phyloP scores from a whole-genome alignment of 2,797 vertebrate species.

The Echeneis naucrates region DNA sequence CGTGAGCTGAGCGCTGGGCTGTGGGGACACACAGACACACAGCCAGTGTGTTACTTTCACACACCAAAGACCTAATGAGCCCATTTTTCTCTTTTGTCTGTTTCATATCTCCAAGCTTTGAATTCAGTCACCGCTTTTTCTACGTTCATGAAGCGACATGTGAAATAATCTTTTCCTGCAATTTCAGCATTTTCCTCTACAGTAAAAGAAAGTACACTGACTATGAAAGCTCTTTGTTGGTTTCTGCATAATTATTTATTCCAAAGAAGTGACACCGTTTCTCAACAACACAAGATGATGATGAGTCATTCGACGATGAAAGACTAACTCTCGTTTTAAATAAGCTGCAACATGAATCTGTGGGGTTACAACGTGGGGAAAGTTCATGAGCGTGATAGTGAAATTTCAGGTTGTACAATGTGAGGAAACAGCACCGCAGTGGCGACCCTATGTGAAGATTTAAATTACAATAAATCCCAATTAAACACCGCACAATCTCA shows the following conservation, averaged over 20 bases:
- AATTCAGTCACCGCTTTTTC: not conserved
- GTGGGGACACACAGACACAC: conserved; percentile 49
- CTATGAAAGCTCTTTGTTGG: not conserved
- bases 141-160: not conserved
- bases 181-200: not conserved
- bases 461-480: no score
- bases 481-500: not conserved
- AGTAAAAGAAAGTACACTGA: not conserved
- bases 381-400: no score
- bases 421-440: no score
- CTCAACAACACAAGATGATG: conserved; percentile 22
- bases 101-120: not conserved
- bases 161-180: not conserved
- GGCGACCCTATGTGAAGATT: not conserved
- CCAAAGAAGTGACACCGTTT: conserved; percentile 44
- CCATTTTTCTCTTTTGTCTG: no score
- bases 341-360: conserved; percentile 4
- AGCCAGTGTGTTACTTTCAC: not conserved
- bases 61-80: no score
- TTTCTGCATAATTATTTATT: conserved; percentile 16
- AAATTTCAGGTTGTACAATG: not conserved
- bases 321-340: conserved; percentile 15
- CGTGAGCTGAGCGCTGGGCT: conserved; percentile 97
- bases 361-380: conserved; percentile 13
- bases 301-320: conserved; percentile 48